Evolutionary conservation across 2,888 invertebrate genomes (phyloP).

Genomic region (Tetragnatha montana): DNA sequence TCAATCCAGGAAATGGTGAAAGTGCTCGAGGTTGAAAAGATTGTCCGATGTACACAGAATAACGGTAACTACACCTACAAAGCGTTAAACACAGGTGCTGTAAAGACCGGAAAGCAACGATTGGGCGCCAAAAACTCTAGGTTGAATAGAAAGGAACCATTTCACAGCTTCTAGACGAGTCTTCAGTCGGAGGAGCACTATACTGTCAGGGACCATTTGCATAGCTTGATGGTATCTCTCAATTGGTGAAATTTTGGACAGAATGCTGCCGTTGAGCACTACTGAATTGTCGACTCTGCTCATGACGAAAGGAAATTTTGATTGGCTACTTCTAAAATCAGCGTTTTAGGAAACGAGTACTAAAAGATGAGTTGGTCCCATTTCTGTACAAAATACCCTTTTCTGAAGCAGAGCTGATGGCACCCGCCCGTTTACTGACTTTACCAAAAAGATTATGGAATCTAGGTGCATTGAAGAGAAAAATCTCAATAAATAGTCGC

Average conservation of each 20-base stretch:
- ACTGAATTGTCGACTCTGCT: constrained; percentile 17
- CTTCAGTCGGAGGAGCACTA: constrained; percentile 46
- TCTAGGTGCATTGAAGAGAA: constrained; percentile 70
- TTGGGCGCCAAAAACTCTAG: constrained; percentile 71
- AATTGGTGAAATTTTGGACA: constrained; percentile 17
- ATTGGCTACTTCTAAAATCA: constrained; percentile 55
- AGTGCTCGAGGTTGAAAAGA: constrained; percentile 70
- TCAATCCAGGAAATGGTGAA: constrained; percentile 70
- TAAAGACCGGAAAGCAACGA: constrained; percentile 69
- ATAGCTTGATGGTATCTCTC: constrained; percentile 18
- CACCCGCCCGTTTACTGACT: constrained; percentile 70
- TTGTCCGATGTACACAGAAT: constrained; percentile 70
- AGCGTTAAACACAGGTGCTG: constrained; percentile 69
- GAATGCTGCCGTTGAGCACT: constrained; percentile 35
- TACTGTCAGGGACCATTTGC: constrained; percentile 25
- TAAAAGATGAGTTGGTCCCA: constrained; percentile 70
- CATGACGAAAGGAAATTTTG: constrained; percentile 46
- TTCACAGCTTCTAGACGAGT: constrained; percentile 44
- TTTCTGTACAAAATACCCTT: constrained; percentile 69
- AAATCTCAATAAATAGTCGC: constrained; percentile 68
- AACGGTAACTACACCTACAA: constrained; percentile 65
- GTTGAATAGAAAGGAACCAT: constrained; percentile 69
- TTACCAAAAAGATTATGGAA: constrained; percentile 67
- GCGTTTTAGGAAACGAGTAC: constrained; percentile 64
- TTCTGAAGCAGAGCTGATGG: constrained; percentile 69